Base-by-base conservation (phyloP, 2,113 vertebrate species). In the Lathamus discolor region DNA sequence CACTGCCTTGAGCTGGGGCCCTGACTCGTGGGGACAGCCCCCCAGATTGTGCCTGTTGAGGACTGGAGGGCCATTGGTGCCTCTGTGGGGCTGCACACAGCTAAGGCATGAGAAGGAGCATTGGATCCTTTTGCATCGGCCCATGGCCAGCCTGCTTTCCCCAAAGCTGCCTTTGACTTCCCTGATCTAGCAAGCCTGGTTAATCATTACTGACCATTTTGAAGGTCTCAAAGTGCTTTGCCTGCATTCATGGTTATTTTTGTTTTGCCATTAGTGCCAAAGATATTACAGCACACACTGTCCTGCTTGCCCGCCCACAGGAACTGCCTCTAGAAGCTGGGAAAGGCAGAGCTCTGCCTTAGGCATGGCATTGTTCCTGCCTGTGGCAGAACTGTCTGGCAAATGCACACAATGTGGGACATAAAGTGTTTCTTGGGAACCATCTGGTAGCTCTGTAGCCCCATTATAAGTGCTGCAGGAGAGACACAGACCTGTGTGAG, bases 121-220 rank as follows among this genome's bases (percentile, higher is more conserved):
- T 23, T 46, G 27, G 18, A 54, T 41, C 25, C 11, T 39, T 55
- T 37, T 23, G 44, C 70, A 61, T n/a, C 18, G 25, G 23, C 0
- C 1, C 17, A 5, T 3, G 10, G 43, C 23, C 72, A 18, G 35
- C 7, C 35, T 44, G 48, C 63, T 35, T 48, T 43, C 62, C 48
- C 48, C 83, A 13, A 7, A 31, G 41, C 91, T 70, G 72, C 67
- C 54, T 37, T 43, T 74, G 55, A 20, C 64, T 61, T 51, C 55
- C 82, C 75, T 25, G 49, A 35, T 67, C 81, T 10, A 44, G 41
- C 63, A 27, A 37, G 11, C 9, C 72, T 89, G 74, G 93, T 96
- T 96, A 96, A 97, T 96, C 57, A 95, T 96, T 96, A 17, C 12
- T 11, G 52, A 6, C 54, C 37, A 19, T 78, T 86, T 51, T 23